Evolutionary conservation across 2,888 invertebrate species (phyloP), one percentile per base, ranked within the genome.

Genomic region (Heliconius erato): DNA sequence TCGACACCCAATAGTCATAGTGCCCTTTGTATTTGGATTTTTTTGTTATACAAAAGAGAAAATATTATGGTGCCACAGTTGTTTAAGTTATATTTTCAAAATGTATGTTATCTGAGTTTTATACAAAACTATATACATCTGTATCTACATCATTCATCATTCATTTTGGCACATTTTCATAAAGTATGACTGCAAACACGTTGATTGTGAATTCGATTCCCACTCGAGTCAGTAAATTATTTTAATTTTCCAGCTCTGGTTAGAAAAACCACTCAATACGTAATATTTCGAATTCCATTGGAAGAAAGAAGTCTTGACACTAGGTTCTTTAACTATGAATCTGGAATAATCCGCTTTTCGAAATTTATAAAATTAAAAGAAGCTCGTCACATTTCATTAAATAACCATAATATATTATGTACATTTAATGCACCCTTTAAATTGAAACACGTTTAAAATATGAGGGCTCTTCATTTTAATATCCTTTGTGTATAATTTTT

Each of bases 391-490:
- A 71, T 71, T 71, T 44, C 7, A 44, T 71, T 71, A 44, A 44
- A 71, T 71, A n/a, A 44, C 71, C 40, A 14, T 71, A 71, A 71
- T n/a, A n/a, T 71, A 28, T 67, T 11, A 71, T 35, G 23, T n/a
- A 71, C 16, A 71, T 77, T 71, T 77, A 82, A 69, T 19, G 72
- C 65, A 76, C 49, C 82, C 80, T 12, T 84, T 87, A 85, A 86
- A 80, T 84, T 76, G 85, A 83, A 85, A 81, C 71, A 82, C 81
- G 88, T 88, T 92, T 91, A 89, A 91, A 89, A 84, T 89, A 95
- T 94, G 91, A 89, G 94, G 95, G 95, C 91, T 91, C 92, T 93
- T 91, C 87, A 89, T 91, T 89, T 89, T 85, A 85, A 89, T 87
- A 88, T 88, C 87, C n/a, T 88, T 90, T 87, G 84, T 87, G 88